Evolutionary conservation across 2,888 invertebrate species (phyloP).

Genomic region (Drosophila quasianomalipes): DNA sequence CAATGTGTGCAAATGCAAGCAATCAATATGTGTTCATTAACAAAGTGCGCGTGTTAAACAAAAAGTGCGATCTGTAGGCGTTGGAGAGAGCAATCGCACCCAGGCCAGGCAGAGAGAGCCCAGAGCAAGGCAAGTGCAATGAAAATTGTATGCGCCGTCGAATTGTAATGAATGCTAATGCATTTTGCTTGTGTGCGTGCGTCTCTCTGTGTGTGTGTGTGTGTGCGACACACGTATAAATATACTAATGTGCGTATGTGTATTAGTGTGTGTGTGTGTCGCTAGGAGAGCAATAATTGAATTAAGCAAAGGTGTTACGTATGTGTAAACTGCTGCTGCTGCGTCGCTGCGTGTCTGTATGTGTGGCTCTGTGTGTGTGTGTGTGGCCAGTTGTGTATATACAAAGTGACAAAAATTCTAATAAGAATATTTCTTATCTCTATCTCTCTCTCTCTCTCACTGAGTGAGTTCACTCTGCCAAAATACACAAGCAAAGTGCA

Average conservation of each 20-base stretch:
- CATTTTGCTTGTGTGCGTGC: constrained; percentile 45
- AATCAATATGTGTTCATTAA: constrained; percentile 71
- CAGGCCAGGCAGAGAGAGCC: constrained; percentile 41
- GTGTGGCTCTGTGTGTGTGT: constrained; percentile 36
- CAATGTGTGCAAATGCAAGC: constrained; percentile 74
- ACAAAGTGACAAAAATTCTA: constrained; percentile 72
- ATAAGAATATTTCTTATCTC: constrained; percentile 72
- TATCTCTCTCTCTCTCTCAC: constrained; percentile 12
- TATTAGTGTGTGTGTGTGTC: constrained; percentile 40
- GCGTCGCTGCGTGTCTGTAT: constrained; percentile 26
- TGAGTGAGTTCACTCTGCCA: neutral
- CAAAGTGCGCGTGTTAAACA: constrained; percentile 66
- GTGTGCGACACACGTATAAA: constrained; percentile 34
- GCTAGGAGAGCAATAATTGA: constrained; percentile 75
- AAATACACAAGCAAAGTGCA: constrained; percentile 24
- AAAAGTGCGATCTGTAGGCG: constrained; percentile 65
- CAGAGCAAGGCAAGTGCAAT: constrained; percentile 63
- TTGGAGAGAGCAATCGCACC: constrained; percentile 45
- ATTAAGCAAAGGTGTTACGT: constrained; percentile 76
- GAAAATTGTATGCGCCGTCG: constrained; percentile 63
- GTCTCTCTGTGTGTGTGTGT: constrained; percentile 19
- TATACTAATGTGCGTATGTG: constrained; percentile 26
- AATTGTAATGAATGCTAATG: constrained; percentile 75
- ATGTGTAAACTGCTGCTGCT: constrained; percentile 56
- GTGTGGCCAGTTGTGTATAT: constrained; percentile 67